Evolutionary conservation across 2,888 invertebrate genomes (phyloP).

Genomic region (Autographa gamma): DNA sequence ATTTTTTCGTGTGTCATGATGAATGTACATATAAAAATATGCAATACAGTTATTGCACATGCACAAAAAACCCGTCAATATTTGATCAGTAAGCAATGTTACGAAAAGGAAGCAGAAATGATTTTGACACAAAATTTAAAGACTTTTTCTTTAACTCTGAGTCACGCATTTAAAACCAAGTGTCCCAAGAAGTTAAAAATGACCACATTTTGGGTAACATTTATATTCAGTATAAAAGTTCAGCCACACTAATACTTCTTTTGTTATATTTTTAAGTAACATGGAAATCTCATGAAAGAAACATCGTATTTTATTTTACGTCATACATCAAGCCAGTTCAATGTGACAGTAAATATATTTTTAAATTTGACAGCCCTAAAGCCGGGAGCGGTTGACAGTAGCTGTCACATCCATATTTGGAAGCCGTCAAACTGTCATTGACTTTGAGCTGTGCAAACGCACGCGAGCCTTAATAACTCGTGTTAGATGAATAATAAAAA

Average conservation of each 20-base stretch:
- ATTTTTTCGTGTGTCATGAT: neutral
- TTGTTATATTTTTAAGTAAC: conserved; percentile 25
- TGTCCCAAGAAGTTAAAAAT: neutral
- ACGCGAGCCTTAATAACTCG: conserved; percentile 51
- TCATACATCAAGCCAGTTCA: conserved; percentile 47
- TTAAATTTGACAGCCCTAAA: conserved; percentile 56
- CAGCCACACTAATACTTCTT: conserved; percentile 10
- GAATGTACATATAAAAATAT: neutral
- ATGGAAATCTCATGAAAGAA: conserved; percentile 33
- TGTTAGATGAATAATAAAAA: conserved; percentile 58
- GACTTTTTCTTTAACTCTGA: no score
- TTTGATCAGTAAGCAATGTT: neutral
- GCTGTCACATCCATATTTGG: conserved; percentile 77
- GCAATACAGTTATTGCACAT: neutral
- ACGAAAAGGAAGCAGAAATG: neutral
- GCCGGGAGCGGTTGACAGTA: conserved; percentile 61
- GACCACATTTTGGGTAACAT: neutral
- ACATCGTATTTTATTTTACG: conserved; percentile 31
- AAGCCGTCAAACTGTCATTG: conserved; percentile 80
- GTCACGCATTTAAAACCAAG: no score
- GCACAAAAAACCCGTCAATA: neutral
- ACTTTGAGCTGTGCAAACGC: conserved; percentile 57
- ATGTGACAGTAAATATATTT: conserved; percentile 28
- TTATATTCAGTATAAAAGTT: conserved; percentile 18
- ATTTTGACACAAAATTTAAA: neutral